phyloP scores from a whole-genome alignment of 2,888 invertebrate genomes.

The Phlogophora meticulosa region DNA sequence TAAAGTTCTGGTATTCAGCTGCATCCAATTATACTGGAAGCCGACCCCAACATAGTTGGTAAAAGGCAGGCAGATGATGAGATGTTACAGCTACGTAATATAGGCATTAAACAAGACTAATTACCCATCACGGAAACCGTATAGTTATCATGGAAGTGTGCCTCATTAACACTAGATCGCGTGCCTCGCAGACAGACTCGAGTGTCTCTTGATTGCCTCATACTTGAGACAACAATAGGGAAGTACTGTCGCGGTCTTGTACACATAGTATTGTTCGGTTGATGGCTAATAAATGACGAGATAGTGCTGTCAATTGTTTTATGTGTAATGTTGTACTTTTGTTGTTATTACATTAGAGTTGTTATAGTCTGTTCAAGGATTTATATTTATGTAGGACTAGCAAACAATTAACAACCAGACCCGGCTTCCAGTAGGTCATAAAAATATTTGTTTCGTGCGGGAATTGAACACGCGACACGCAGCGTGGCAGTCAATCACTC shows the following conservation, averaged over 20 bases:
- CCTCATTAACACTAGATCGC: conserved; percentile 39
- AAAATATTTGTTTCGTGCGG: too few relatives aligned
- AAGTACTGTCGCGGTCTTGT: background rate
- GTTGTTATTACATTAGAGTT: background rate
- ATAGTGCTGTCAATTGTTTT: conserved; percentile 31
- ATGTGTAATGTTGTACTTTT: conserved; percentile 18
- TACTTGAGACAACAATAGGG: conserved; percentile 23
- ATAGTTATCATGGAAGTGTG: conserved; percentile 23
- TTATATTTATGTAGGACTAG: background rate
- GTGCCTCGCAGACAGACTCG: conserved; percentile 19
- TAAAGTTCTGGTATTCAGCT: too few relatives aligned
- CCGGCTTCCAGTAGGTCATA: too few relatives aligned
- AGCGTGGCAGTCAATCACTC: too few relatives aligned
- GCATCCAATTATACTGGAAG: too few relatives aligned
- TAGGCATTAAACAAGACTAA: too few relatives aligned
- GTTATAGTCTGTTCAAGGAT: conserved; percentile 1
- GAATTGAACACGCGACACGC: too few relatives aligned
- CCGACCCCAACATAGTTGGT: too few relatives aligned
- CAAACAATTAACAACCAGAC: too few relatives aligned
- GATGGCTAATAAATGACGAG: conserved; percentile 30
- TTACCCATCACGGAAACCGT: conserved; percentile 12
- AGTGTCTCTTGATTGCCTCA: conserved; percentile 27
- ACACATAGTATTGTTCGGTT: conserved; percentile 15
- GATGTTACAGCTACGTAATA: too few relatives aligned
- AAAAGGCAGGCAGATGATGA: too few relatives aligned